Conservation (phyloP, 1,140 invertebrate species). For the Achatina immaculata region DNA sequence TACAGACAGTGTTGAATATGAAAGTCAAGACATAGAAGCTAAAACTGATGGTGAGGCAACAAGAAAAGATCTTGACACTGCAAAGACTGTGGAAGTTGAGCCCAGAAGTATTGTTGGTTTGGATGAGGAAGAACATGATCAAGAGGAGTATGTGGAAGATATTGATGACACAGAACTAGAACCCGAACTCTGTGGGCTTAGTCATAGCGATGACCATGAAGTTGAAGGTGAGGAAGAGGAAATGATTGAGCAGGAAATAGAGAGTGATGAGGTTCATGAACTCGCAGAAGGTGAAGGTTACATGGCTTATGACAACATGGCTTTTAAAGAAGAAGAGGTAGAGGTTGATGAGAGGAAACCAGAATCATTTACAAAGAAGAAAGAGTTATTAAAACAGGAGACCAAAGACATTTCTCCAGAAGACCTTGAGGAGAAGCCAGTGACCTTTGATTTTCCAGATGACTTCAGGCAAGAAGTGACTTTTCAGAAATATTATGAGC, state of each 20-base stretch:
- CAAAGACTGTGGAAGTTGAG: neutral
- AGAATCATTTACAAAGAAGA: slow-evolving; percentile 6
- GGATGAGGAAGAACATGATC: slow-evolving; percentile 1
- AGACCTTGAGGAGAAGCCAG: slow-evolving; percentile 60
- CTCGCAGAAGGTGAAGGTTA: slow-evolving; percentile 37
- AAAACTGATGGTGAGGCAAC: neutral
- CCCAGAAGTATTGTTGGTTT: neutral
- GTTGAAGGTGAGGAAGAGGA: slow-evolving; percentile 42
- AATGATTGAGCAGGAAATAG: slow-evolving; percentile 32
- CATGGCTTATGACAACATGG: slow-evolving; percentile 73
- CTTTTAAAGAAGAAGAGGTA: slow-evolving; percentile 72
- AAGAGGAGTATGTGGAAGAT: slow-evolving; percentile 24
- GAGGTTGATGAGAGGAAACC: slow-evolving; percentile 47
- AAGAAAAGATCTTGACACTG: neutral
- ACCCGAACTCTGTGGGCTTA: slow-evolving; percentile 16
- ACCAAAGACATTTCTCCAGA: slow-evolving; percentile 63
- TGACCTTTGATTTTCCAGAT: slow-evolving; percentile 55
- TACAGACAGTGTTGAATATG: neutral
- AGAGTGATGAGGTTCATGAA: slow-evolving; percentile 11
- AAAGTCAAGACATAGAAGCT: neutral
- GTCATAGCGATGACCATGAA: slow-evolving; percentile 23
- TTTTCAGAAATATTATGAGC: slow-evolving; percentile 43
- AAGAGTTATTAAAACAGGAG: slow-evolving; percentile 43
- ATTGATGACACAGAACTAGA: slow-evolving; percentile 32
- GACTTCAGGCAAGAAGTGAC: slow-evolving; percentile 46